A percentile compares a stretch with the other conserved stretches of the same genome.
Evolutionary conservation across 2,888 invertebrate species (phyloP).

Genomic region (Netelia fuscicornis): DNA sequence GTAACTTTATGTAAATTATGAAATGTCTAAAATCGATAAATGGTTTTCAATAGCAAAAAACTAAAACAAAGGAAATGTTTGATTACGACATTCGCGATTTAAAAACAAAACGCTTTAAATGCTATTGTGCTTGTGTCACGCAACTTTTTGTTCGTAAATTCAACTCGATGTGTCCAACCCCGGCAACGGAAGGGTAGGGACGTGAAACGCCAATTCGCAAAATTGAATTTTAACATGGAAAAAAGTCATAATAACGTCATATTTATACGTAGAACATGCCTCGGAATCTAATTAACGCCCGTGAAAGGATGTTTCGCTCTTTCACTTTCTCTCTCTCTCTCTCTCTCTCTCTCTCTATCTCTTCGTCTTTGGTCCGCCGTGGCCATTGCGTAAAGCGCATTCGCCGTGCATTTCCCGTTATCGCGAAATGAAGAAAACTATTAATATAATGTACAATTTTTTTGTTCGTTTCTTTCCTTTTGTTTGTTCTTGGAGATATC

Average conservation of each 20-base stretch:
- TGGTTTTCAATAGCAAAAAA: conserved; percentile 22
- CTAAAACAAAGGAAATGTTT: conserved; percentile 28
- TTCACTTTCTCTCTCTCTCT: background rate
- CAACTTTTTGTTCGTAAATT: conserved; percentile 43
- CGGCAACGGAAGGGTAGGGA: conserved; percentile 44
- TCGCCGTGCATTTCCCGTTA: conserved; percentile 74
- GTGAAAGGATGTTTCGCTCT: conserved; percentile 35
- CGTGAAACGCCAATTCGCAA: conserved; percentile 34
- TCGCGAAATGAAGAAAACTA: conserved; percentile 73
- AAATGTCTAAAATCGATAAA: conserved; percentile 9
- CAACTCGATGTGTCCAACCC: conserved; percentile 36
- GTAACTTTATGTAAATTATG: conserved; percentile 30
- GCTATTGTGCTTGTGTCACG: conserved; percentile 16
- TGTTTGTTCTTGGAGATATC: conserved; percentile 39
- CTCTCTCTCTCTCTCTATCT: conserved; percentile 38
- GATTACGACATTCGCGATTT: conserved; percentile 26
- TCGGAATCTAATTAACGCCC: conserved; percentile 65
- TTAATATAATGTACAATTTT: conserved; percentile 77
- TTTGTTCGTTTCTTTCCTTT: conserved; percentile 30
- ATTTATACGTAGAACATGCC: conserved; percentile 54
- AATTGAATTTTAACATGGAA: conserved; percentile 26
- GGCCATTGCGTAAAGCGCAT: conserved; percentile 68
- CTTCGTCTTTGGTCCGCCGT: conserved; percentile 80
- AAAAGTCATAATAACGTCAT: conserved; percentile 30
- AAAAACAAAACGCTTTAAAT: conserved; percentile 37